A percentile compares a stretch with the other conserved stretches of the same genome.
These are phyloP conservation scores for Drosophila greeni DNA, from an alignment of 2,888 invertebrate species.

Conservation along the genomic window DNA sequence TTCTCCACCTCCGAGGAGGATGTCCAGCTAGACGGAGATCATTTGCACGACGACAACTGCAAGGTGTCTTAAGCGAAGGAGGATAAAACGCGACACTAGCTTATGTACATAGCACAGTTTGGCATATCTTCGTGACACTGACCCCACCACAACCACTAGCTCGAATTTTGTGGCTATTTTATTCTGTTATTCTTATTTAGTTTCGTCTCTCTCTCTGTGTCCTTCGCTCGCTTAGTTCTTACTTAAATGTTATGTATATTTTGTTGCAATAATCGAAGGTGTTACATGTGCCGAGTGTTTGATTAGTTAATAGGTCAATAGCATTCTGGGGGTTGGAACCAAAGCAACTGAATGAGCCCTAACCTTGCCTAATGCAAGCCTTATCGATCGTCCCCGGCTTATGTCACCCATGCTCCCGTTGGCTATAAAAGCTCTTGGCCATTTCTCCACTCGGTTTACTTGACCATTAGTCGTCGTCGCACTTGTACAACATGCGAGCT, in stretches of 20 bases:
- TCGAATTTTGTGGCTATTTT: slow-evolving; percentile 39
- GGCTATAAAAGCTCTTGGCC: slow-evolving; percentile 55
- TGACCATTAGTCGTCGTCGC: slow-evolving; percentile 19
- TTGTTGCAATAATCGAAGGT: slow-evolving; percentile 39
- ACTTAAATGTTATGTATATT: slow-evolving; percentile 60
- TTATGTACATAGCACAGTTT: slow-evolving; percentile 44
- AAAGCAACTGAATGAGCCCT: slow-evolving; percentile 31
- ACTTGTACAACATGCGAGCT: slow-evolving; percentile 59
- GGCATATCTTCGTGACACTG: slow-evolving; percentile 47
- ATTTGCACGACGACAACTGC: slow-evolving; percentile 78
- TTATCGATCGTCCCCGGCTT: slow-evolving; percentile 56
- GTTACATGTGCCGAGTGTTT: slow-evolving; percentile 37
- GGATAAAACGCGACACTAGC: slow-evolving; percentile 1
- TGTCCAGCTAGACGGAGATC: slow-evolving; percentile 70
- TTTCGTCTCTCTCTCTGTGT: slow-evolving; percentile 36
- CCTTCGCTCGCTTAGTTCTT: slow-evolving; percentile 37
- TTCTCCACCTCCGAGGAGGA: slow-evolving; percentile 76
- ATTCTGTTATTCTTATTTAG: slow-evolving; percentile 42
- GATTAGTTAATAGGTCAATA: slow-evolving; percentile 62
- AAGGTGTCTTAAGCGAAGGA: slow-evolving; percentile 76
- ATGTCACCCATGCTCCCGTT: slow-evolving; percentile 35
- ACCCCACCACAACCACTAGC: slow-evolving; percentile 34
- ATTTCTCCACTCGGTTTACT: slow-evolving; percentile 51
- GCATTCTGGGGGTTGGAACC: slow-evolving; percentile 47
- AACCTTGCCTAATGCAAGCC: slow-evolving; percentile 51